Evolutionary conservation across 2,797 vertebrate genomes (phyloP).

Genomic region (Argya squamiceps): DNA sequence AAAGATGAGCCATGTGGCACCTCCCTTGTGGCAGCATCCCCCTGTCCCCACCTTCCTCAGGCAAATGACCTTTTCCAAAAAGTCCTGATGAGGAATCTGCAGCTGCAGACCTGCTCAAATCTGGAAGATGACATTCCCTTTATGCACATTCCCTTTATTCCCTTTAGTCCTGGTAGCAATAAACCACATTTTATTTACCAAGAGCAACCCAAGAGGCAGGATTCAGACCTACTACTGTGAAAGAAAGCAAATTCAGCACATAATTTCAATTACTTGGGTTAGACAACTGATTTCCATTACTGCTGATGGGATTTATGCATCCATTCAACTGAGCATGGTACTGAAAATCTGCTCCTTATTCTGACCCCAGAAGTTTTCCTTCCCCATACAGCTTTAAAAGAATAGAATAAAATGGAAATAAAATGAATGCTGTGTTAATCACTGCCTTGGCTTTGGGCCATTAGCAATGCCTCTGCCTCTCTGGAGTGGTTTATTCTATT

Average conservation of each 20-base stretch:
- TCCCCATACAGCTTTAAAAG: neutral
- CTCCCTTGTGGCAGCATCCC: neutral
- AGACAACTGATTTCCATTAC: neutral
- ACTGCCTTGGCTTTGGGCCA: neutral
- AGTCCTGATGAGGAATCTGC: neutral
- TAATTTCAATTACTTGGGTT: constrained; percentile 5
- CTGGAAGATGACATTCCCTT: neutral
- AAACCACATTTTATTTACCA: neutral
- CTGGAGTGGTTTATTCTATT: neutral
- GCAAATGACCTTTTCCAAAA: neutral
- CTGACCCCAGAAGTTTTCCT: neutral
- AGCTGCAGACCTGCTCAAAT: neutral
- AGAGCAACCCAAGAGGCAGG: neutral
- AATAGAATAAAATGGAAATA: neutral
- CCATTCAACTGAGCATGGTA: neutral
- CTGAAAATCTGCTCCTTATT: neutral
- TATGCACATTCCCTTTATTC: too few relatives aligned
- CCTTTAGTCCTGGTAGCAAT: neutral
- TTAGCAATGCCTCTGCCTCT: neutral
- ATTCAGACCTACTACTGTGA: neutral
- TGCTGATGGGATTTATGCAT: neutral
- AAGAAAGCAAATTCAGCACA: neutral
- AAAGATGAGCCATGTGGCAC: neutral
- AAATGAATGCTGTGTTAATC: neutral
- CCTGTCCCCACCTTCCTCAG: neutral